phyloP scores from a whole-genome alignment of 1,140 invertebrate genomes.

The Aphaenogaster ashmeadi region DNA sequence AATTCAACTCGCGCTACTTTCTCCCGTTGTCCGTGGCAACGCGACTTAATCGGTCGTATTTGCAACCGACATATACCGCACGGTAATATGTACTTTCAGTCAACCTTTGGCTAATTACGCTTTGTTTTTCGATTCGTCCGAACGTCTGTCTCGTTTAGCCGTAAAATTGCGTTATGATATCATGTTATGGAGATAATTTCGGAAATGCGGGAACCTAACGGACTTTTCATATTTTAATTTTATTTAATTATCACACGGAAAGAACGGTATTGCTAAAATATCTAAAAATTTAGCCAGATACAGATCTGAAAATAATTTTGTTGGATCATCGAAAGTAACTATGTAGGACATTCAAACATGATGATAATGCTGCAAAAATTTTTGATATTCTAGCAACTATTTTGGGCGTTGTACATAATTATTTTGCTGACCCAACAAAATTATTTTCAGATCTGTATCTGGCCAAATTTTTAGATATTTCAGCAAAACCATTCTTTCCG shows the following conservation, averaged over 20 bases:
- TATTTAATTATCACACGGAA: not conserved
- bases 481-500: too few species aligned
- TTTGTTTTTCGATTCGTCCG: not conserved
- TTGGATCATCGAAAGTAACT: too few species aligned
- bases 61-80: slow-evolving; percentile 34
- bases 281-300: not conserved
- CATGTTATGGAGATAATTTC: not conserved
- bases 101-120: slow-evolving; percentile 30
- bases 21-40: slow-evolving; percentile 55
- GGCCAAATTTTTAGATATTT: too few species aligned
- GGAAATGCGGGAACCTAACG: not conserved
- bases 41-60: slow-evolving; percentile 61
- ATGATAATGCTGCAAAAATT: too few species aligned
- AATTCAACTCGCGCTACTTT: slow-evolving; percentile 58
- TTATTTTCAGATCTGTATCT: too few species aligned
- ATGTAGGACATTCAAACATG: too few species aligned
- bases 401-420: too few species aligned
- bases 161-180: not conserved
- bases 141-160: not conserved
- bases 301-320: too few species aligned
- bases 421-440: too few species aligned
- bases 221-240: not conserved
- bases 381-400: too few species aligned
- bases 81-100: slow-evolving; percentile 25
- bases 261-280: too few species aligned